These are phyloP conservation scores for Onychorhynchus coronatus DNA, from an alignment of 2,113 vertebrate genomes.

Conservation along the genomic window DNA sequence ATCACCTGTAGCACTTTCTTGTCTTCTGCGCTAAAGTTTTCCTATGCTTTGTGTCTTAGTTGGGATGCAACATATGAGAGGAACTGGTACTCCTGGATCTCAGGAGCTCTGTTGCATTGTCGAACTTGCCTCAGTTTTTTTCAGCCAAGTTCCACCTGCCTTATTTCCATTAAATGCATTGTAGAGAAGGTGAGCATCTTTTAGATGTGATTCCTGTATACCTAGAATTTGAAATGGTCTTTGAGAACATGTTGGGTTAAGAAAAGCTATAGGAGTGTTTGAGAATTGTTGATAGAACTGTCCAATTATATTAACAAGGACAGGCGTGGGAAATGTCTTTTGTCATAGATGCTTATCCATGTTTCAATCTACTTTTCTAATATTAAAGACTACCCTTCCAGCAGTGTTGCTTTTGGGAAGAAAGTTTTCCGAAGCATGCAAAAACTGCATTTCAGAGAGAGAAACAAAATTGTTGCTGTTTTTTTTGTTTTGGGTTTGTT, in stretches of 20 bases:
- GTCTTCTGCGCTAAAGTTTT: neutral
- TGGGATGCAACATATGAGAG: neutral
- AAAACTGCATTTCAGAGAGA: slow-evolving; percentile 49
- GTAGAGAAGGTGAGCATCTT: neutral
- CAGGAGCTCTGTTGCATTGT: neutral
- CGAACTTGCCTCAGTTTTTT: neutral
- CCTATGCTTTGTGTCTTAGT: neutral
- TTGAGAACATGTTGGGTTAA: neutral
- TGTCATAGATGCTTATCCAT: neutral
- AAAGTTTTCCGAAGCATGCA: slow-evolving; percentile 1
- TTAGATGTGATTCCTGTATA: neutral
- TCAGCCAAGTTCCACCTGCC: neutral
- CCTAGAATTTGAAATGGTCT: neutral
- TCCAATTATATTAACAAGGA: neutral
- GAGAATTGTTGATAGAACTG: neutral
- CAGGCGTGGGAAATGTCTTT: neutral
- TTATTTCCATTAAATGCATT: neutral
- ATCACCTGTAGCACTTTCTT: neutral
- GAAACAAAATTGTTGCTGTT: slow-evolving; percentile 45
- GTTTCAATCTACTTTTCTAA: neutral
- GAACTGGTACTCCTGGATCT: neutral
- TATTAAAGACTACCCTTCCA: neutral
- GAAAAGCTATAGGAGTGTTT: neutral
- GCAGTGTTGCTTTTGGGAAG: neutral
- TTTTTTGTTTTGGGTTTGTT: neutral